Percentiles rank a stretch among this genome's conserved stretches.
These are phyloP conservation scores for Hephaestus fuliginosus DNA, from an alignment of 2,797 vertebrate genomes.

Conservation along the genomic window DNA sequence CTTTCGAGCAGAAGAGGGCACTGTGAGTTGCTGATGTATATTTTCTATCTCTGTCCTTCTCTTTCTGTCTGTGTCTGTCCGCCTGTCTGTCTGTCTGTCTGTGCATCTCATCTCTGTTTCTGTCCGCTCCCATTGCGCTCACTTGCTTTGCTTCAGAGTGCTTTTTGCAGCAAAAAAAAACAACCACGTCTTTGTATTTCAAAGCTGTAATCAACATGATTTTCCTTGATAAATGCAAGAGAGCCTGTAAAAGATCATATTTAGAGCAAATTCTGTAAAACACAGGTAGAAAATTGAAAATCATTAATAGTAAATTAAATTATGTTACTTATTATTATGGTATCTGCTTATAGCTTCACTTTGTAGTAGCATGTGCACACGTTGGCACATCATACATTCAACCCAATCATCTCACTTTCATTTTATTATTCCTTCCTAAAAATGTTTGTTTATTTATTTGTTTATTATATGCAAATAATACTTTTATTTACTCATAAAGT, in stretches of 20 bases:
- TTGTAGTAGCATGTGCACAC: neutral
- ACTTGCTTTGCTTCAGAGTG: conserved; percentile 45
- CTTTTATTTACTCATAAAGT: neutral
- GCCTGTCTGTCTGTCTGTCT: conserved; percentile 32
- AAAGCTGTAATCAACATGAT: conserved; percentile 42
- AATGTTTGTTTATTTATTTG: conserved; percentile 1
- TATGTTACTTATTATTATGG: conserved; percentile 7
- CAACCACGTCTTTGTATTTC: conserved; percentile 42
- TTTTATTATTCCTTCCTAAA: neutral
- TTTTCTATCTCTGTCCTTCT: conserved; percentile 45
- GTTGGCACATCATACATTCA: conserved; percentile 6
- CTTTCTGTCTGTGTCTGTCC: conserved; percentile 41
- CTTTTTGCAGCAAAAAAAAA: conserved; percentile 40
- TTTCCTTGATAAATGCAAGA: conserved; percentile 14
- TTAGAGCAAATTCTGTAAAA: conserved; percentile 18
- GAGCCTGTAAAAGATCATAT: conserved; percentile 11
- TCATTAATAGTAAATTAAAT: conserved; percentile 16
- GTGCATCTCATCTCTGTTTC: conserved; percentile 42
- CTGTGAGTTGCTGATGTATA: conserved; percentile 79
- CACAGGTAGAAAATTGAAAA: conserved; percentile 44
- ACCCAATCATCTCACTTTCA: neutral
- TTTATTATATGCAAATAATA: neutral
- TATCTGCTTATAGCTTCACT: neutral
- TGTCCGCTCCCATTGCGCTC: conserved; percentile 39
- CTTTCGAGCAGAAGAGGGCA: conserved; percentile 87